Percentiles rank a stretch among this genome's conserved stretches.
These are phyloP conservation scores for Temnothorax nylanderi DNA, from an alignment of 1,140 invertebrate genomes.

Conservation along the genomic window DNA sequence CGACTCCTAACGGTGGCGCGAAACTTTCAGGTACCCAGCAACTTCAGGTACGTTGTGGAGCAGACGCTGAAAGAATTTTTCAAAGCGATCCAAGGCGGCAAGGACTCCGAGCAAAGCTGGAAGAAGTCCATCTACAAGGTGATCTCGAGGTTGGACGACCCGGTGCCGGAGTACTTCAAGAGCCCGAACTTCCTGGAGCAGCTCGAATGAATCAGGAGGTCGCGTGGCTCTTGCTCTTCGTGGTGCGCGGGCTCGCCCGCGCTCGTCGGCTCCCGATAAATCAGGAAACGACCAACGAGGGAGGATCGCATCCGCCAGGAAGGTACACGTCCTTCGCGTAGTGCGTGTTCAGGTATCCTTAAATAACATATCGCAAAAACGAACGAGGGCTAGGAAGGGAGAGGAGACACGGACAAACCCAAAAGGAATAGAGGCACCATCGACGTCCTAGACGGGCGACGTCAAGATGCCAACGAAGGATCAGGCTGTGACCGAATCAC, in stretches of 20 bases:
- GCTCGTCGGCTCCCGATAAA: conserved; percentile 73
- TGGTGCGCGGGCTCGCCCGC: conserved; percentile 74
- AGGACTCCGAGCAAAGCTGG: conserved; percentile 99
- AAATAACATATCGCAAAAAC: conserved; percentile 78
- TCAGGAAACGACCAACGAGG: conserved; percentile 70
- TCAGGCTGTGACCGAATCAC: conserved; percentile 74
- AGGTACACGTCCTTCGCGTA: conserved; percentile 74
- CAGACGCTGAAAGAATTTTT: conserved; percentile 99
- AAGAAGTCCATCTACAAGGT: conserved; percentile 99
- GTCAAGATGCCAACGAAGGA: conserved; percentile 68
- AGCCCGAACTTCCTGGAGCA: conserved; percentile 99
- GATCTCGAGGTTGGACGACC: conserved; percentile 99
- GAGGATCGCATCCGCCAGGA: conserved; percentile 72
- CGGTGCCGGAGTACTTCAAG: conserved; percentile 99
- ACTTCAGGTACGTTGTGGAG: conserved; percentile 98
- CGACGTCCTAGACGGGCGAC: conserved; percentile 33
- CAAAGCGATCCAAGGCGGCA: conserved; percentile 97
- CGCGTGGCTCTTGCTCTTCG: conserved; percentile 78
- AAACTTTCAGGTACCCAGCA: conserved; percentile 95
- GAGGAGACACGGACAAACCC: conserved; percentile 35
- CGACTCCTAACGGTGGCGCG: conserved; percentile 13
- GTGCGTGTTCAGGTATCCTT: conserved; percentile 78
- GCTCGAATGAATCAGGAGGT: conserved; percentile 92
- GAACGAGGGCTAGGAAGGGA: conserved; percentile 62
- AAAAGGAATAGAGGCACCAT: conserved; percentile 35